Evolutionary conservation across 2,797 vertebrate species (phyloP), one percentile per base, ranked within the genome.

Genomic region (Pelodytes ibericus): DNA sequence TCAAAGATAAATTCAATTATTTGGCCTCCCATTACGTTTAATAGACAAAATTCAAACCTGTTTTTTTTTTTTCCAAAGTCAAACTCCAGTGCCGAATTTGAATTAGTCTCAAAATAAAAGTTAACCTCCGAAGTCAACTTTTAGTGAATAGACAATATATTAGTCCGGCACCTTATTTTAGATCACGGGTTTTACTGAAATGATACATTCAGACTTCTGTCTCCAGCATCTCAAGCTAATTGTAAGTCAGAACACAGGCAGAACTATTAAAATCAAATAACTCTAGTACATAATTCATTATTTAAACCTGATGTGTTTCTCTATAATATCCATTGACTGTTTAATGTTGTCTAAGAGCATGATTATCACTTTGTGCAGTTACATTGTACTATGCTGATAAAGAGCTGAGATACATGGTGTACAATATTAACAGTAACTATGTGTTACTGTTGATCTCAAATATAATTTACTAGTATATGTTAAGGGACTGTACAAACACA

Each of bases 121-220:
- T n/a, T n/a, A n/a, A n/a, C n/a, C n/a, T n/a, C n/a, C n/a, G n/a
- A n/a, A n/a, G n/a, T n/a, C n/a, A n/a, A n/a, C n/a, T n/a, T n/a
- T n/a, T n/a, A n/a, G n/a, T n/a, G n/a, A n/a, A n/a, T n/a, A n/a
- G n/a, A n/a, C n/a, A n/a, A n/a, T n/a, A n/a, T n/a, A n/a, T n/a
- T 1, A 16, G 15, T 36, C 33, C 11, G 33, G 13, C 11, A 3
- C 3, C 15, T 16, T 44, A 44, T 16, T 44, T 44, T 30, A 58
- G 51, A 77, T 77, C 67, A 65, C 62, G 13, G 2, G 33, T 57
- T 44, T 68, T 56, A 59, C 25, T 20, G 26, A 65, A 31, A 44
- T 63, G 3, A 58, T 58, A 2, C 26, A 56, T 51, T 30, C 4
- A 74, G 63, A 67, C 62, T 59, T 67, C 53, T 60, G 72, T 65